Base-by-base conservation (phyloP, 2,888 invertebrate genomes). In the Neoscelio sp. region DNA sequence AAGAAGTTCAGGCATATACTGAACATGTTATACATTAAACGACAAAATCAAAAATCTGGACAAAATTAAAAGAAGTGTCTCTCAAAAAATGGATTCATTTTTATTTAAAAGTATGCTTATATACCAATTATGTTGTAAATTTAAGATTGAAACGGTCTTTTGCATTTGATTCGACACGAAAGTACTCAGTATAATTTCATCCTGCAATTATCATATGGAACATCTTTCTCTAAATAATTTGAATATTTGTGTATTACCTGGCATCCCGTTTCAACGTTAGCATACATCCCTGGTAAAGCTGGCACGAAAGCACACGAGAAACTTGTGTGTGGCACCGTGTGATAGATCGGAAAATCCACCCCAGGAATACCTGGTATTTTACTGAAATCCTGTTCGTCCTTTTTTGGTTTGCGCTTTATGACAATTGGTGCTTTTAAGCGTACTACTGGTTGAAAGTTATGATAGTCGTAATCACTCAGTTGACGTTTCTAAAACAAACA, bases 221-320 rank as follows among this genome's bases (percentile, higher is more conserved):
- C 44, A 26, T 2, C 12, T 2, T 26, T n/a, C 6, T 33, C 4
- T 33, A 10, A 33, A 2, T 33, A 48, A 70, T 28, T 60, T 33
- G 7, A 62, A 54, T 62, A 56, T 60, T 54, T 56, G 68, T 78
- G 15, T 15, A 38, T 58, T 88, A 95, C 96, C 93, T 96, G 96
- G 84, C 96, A 97, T 65, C 96, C 96, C 80, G 97, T 95, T 90
- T 97, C 97, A 0, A 96, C 94, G 87, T 97, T 96, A n/a, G 97
- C 97, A 88, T 97, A 97, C 94, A 97, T 96, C 82, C 97, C 97
- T 1, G 97, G 96, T 58, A 94, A 92, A 13, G 94, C 94, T 0
- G 96, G 96, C 33, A 96, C 96, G 83, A 94, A 92, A 50, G 93
- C 92, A 87, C 97, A 97, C 1, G 95, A 94, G 91, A 97, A 97